Evolutionary conservation across 2,113 vertebrate species (phyloP), one percentile per base, ranked within the genome.

Genomic region (Daphoenositta chrysoptera): DNA sequence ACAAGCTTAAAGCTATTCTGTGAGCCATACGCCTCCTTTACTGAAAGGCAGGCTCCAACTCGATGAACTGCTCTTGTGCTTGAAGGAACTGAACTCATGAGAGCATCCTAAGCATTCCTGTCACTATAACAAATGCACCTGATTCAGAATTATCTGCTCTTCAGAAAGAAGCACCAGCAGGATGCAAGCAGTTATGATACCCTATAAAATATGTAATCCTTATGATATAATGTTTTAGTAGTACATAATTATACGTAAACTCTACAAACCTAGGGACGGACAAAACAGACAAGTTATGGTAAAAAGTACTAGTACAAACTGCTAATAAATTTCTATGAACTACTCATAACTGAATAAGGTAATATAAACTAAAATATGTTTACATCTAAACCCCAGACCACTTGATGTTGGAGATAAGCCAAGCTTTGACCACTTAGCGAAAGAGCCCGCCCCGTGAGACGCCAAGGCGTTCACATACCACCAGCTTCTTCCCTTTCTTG

Each of bases 401-500:
- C 15, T 1, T 33, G 15, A n/a, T 10, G 31, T 3, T 0, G 13
- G 11, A 23, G 10, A 15, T 2, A 69, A 61, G 12, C 5, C 53
- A 35, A 37, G 16, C 15, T 65, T 5, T 24, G 28, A 45, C 22
- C 37, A 63, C n/a, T 63, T 26, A 40, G 33, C 3, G 8, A 26
- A 6, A 54, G 20, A 47, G 39, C 16, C 63, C 2, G 7, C 60
- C 63, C 26, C 1, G 1, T 7, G 15, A 45, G 31, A 51, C 2
- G 4, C 1, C 89, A 27, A 6, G 3, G 14, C 1, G 7, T 27
- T 24, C 69, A 93, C 98, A 76, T 97, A 99, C 99, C 98, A 98
- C 83, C 80, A 99, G 97, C 30, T 97, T 99, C 33, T 99, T 98
- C 73, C 98, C 98, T 15, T 84, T 98, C 79, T 96, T 93, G 48